phyloP scores from a whole-genome alignment of 2,888 invertebrate genomes.

The Eupithecia exiguata region DNA sequence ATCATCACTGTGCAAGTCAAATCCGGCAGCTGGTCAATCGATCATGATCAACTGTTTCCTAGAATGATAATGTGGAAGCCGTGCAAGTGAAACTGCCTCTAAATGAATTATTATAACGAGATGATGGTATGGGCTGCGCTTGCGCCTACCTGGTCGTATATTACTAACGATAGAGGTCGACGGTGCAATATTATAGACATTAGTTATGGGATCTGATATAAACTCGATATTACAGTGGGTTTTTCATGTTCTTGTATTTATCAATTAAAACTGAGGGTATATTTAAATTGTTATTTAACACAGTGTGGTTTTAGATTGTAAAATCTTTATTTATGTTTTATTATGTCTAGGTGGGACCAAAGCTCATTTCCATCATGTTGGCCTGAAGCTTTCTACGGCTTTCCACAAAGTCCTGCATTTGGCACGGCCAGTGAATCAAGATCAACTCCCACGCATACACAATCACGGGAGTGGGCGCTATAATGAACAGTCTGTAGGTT shows the following conservation, averaged over 20 bases:
- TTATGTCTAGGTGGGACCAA: not conserved
- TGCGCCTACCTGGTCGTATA: slow-evolving; percentile 1
- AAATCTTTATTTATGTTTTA: not conserved
- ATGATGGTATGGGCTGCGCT: slow-evolving; percentile 19
- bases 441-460: slow-evolving; percentile 50
- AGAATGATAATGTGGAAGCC: slow-evolving; percentile 22
- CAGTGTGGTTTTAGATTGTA: not conserved
- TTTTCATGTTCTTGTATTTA: not conserved
- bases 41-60: slow-evolving; percentile 32
- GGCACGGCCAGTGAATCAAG: slow-evolving; percentile 43
- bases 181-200: slow-evolving; percentile 6
- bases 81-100: slow-evolving; percentile 25
- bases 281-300: not conserved
- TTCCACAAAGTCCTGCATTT: slow-evolving; percentile 33
- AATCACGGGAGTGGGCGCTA: slow-evolving; percentile 59
- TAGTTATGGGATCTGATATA: slow-evolving; percentile 2
- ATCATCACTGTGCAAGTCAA: slow-evolving; percentile 33
- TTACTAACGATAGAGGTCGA: not conserved
- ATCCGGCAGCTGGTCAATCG: slow-evolving; percentile 30
- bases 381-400: slow-evolving; percentile 29
- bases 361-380: slow-evolving; percentile 21
- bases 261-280: not conserved
- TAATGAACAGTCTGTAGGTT: slow-evolving; percentile 56
- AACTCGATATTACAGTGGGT: not conserved
- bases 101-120: slow-evolving; percentile 29